phyloP scores from a whole-genome alignment of 2,797 vertebrate genomes.

The Muscicapa comitata region DNA sequence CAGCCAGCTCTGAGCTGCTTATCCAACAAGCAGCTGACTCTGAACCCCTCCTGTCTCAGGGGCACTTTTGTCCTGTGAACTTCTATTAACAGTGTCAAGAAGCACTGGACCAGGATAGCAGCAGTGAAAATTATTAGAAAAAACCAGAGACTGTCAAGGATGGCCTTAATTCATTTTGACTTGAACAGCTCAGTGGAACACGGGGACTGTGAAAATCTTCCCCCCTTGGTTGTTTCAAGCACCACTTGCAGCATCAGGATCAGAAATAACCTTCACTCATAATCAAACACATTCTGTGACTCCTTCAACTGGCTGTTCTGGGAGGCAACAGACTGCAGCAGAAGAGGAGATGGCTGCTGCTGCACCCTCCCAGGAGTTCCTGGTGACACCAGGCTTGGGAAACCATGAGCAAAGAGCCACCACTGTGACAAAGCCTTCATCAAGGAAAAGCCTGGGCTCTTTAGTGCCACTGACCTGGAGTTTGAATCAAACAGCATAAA shows the following conservation, averaged over 20 bases:
- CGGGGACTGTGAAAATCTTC: background rate
- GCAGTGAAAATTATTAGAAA: background rate
- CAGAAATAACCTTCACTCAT: background rate
- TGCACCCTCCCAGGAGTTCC: background rate
- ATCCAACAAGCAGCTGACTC: background rate
- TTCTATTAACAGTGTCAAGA: background rate
- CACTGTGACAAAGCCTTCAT: background rate
- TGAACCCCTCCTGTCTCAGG: background rate
- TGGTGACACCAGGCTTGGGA: background rate
- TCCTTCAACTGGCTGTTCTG: background rate
- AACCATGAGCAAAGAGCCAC: background rate
- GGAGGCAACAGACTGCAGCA: background rate
- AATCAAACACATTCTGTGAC: background rate
- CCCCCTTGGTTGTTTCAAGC: background rate
- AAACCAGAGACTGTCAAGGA: background rate
- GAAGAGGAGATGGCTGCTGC: background rate
- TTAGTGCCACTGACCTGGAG: background rate
- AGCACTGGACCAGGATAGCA: background rate
- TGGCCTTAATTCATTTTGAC: background rate
- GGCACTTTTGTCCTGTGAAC: background rate
- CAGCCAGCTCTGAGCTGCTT: background rate
- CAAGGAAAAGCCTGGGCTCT: background rate
- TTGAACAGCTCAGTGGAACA: background rate
- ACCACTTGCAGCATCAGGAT: background rate
- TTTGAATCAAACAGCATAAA: background rate